phyloP scores from a whole-genome alignment of 2,113 vertebrate species.

The Pseudois nayaur region DNA sequence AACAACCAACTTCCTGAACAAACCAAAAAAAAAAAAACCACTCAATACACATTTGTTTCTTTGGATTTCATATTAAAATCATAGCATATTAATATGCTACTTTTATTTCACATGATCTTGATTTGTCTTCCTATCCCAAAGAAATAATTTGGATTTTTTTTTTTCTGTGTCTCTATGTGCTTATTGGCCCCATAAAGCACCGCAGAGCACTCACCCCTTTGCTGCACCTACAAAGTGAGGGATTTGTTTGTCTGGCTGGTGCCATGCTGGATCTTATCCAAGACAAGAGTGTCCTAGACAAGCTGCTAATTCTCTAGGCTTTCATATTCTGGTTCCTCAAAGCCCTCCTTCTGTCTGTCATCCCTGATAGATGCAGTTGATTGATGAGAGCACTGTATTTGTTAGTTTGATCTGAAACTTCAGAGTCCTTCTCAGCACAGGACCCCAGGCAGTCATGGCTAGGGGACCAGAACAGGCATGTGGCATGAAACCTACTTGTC shows the following conservation, averaged over 20 bases:
- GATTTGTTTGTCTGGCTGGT: background rate
- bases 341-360: fast-evolving
- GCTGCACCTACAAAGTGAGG: background rate
- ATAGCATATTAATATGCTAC: background rate
- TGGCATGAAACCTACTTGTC: background rate
- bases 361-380: background rate
- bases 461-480: fast-evolving
- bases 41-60: background rate
- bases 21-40: background rate
- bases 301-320: too few species aligned
- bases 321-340: background rate
- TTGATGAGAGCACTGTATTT: fast-evolving
- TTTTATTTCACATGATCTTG: background rate
- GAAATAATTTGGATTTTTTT: background rate
- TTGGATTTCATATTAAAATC: background rate
- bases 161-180: background rate
- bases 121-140: background rate
- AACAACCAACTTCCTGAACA: background rate
- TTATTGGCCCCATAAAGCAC: background rate
- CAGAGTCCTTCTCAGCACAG: background rate
- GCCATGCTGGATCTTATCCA: background rate
- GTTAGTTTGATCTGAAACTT: background rate
- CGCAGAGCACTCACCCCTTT: background rate
- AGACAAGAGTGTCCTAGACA: background rate
- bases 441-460: background rate